These are phyloP conservation scores for Hecatera dysodea DNA, from an alignment of 2,888 invertebrate species.

Conservation along the genomic window DNA sequence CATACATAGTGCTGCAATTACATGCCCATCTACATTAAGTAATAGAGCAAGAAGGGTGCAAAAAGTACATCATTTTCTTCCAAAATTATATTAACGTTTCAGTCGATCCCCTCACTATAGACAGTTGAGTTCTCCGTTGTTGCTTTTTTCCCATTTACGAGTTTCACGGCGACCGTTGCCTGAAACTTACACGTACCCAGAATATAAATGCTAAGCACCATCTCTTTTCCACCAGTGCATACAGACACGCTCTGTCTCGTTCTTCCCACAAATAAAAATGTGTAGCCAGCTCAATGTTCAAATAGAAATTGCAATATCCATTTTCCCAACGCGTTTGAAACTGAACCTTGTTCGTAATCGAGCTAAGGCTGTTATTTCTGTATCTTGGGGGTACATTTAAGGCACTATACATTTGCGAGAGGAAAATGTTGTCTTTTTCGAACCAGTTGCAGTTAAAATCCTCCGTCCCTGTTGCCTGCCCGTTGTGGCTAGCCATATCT, in stretches of 20 bases:
- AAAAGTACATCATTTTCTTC: conserved; percentile 29
- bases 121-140: conserved; percentile 89
- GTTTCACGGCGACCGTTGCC: conserved; percentile 91
- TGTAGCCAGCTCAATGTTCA: conserved; percentile 87
- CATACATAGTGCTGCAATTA: conserved; percentile 46
- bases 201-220: conserved; percentile 88
- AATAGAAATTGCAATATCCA: conserved; percentile 88
- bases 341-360: conserved; percentile 68
- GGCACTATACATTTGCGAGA: conserved; percentile 72
- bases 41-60: conserved; percentile 1
- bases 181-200: conserved; percentile 91
- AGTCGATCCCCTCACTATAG: conserved; percentile 84
- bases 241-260: conserved; percentile 75
- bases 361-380: conserved; percentile 71
- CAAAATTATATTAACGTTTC: conserved; percentile 66
- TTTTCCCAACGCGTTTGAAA: conserved; percentile 73
- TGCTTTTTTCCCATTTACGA: conserved; percentile 91
- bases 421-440: conserved; percentile 90
- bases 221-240: conserved; percentile 75
- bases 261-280: conserved; percentile 89
- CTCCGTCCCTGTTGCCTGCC: conserved; percentile 85
- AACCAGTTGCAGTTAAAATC: conserved; percentile 89
- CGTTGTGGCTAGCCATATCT: conserved; percentile 84
- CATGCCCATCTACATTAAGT: conserved; percentile 36
- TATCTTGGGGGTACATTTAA: conserved; percentile 65